phyloP scores from a whole-genome alignment of 2,888 invertebrate genomes.

The Heliconius charithonia region DNA sequence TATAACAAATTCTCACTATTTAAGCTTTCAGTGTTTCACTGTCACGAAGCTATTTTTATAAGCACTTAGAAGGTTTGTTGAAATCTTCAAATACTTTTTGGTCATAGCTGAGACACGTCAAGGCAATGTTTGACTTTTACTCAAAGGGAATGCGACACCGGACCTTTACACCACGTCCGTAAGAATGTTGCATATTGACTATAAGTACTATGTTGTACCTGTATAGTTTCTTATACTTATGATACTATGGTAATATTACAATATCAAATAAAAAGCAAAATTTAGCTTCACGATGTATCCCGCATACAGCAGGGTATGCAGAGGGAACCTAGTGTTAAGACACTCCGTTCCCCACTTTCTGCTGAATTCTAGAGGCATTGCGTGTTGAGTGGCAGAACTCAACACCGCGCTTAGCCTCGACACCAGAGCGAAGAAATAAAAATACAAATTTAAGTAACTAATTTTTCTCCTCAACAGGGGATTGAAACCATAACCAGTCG shows the following conservation, averaged over 20 bases:
- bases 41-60: constrained; percentile 13
- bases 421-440: too few species aligned
- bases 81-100: constrained; percentile 49
- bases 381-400: too few species aligned
- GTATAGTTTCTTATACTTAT: neutral
- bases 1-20: neutral
- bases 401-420: too few species aligned
- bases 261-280: too few species aligned
- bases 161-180: constrained; percentile 43
- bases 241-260: neutral
- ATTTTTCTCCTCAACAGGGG: too few species aligned
- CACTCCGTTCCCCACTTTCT: too few species aligned
- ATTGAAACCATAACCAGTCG: too few species aligned
- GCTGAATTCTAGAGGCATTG: too few species aligned
- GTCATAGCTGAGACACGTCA: constrained; percentile 47
- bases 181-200: constrained; percentile 41
- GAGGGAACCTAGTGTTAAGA: too few species aligned
- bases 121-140: constrained; percentile 53
- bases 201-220: constrained; percentile 10
- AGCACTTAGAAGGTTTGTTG: constrained; percentile 28
- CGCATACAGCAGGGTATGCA: too few species aligned
- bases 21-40: constrained; percentile 2
- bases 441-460: too few species aligned
- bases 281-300: too few species aligned
- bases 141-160: constrained; percentile 53